These are phyloP conservation scores for Eptesicus fuscus DNA, from an alignment of 2,113 vertebrate species.

Conservation along the genomic window DNA sequence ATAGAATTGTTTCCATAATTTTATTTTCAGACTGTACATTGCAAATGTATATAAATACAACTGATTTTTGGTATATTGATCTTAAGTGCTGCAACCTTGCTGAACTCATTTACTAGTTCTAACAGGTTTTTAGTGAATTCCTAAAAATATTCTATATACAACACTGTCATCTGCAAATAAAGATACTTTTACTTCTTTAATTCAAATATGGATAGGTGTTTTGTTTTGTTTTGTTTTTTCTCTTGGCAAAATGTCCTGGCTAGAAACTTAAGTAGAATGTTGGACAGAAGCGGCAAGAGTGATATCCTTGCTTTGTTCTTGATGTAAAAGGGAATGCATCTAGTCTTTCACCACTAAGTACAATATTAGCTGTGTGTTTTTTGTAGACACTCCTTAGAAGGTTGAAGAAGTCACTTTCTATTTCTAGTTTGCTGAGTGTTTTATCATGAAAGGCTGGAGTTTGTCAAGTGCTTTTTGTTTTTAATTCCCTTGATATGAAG, in stretches of 20 bases:
- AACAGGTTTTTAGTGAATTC: neutral
- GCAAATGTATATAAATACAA: neutral
- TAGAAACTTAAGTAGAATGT: neutral
- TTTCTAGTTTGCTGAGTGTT: neutral
- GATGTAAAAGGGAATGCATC: neutral
- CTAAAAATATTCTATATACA: neutral
- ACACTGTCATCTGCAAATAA: neutral
- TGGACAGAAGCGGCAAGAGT: too few species aligned
- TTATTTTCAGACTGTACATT: neutral
- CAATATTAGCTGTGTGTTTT: neutral
- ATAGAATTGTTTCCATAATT: neutral
- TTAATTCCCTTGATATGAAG: neutral
- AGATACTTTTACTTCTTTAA: neutral
- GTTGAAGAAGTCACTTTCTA: neutral
- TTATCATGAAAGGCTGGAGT: neutral
- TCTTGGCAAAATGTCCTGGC: neutral
- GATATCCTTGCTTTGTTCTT: neutral
- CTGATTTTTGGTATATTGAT: neutral
- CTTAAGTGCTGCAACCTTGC: neutral
- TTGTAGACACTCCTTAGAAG: neutral
- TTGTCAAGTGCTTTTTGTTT: neutral
- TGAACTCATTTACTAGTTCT: neutral
- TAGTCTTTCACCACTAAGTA: neutral
- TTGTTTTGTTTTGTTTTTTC: neutral
- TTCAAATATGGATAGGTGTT: neutral